Base-by-base conservation (phyloP, 37 sponge, comb jelly and placozoan species). In the Petrosia ficiformis region DNA sequence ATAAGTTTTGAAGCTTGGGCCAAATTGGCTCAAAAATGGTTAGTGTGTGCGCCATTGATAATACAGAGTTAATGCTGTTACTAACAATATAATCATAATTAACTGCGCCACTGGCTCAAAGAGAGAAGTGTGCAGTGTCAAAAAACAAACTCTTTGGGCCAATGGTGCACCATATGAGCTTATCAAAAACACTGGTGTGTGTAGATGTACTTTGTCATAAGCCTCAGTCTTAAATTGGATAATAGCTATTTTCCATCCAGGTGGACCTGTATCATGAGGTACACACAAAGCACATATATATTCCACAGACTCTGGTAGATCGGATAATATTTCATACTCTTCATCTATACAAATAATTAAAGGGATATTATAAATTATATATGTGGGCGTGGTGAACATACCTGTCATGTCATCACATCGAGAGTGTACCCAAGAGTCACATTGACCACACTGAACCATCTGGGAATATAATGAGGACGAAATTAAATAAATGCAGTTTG, bases 371-470 rank as follows among this genome's bases (percentile, higher is more conserved):
- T n/a, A n/a, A n/a, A n/a, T n/a, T n/a, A n/a, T n/a, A n/a, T n/a
- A 14, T 10, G 19, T 10, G 25, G 34, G 65, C 11, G 65, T 14
- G 16, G 25, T 31, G 1, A 33, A 2, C n/a, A n/a, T 32, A 82
- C 76, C 86, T 43, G 84, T 82, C 84, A 94, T 83, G 16, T 77
- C 43, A 37, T 94, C 91, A 83, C 94, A 94, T 39, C 25, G 68
- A 39, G 90, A 72, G 69, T 96, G 97, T 3, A 96, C 73, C 97
- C 97, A 96, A 43, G 84, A 81, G 8, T 87, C 84, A 74, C 97
- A 96, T 31, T 56, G 69, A 1, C 76, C 75, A 69, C 97, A 96
- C 79, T 88, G 84, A 0, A 96, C 90, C 97, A 96, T 96, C 90
- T 87, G 82, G 22, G 64, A 4, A 41, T 59, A 35, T 37, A 28